Conservation (phyloP, 2,888 invertebrate species). For the Drosophila demipolita region DNA sequence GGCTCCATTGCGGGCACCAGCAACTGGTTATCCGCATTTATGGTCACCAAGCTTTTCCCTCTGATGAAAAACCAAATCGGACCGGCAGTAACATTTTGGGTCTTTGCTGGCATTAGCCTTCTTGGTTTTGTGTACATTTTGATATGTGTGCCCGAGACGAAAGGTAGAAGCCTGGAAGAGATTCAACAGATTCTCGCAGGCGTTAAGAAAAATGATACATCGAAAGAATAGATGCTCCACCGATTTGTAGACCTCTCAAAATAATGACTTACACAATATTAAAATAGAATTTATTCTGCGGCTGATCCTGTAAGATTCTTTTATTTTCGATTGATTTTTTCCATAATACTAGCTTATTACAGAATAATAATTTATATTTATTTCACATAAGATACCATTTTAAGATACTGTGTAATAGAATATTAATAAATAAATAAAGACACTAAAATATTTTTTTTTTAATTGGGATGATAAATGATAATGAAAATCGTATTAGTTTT, state of each 20-base stretch:
- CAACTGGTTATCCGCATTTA: constrained; percentile 92
- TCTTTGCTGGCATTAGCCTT: constrained; percentile 89
- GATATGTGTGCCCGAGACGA: constrained; percentile 87
- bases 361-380: background rate
- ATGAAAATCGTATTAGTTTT: background rate
- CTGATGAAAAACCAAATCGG: constrained; percentile 87
- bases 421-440: background rate
- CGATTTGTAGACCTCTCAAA: background rate
- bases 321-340: background rate
- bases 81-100: constrained; percentile 89
- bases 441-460: no score
- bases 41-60: constrained; percentile 90
- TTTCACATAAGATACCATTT: background rate
- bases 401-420: background rate
- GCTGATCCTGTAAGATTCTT: background rate
- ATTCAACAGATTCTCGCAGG: constrained; percentile 70
- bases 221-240: background rate
- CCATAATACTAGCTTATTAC: background rate
- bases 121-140: constrained; percentile 88
- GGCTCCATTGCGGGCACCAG: constrained; percentile 91
- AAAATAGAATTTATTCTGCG: background rate
- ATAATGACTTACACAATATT: background rate
- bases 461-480: background rate
- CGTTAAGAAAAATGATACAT: constrained; percentile 21
- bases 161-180: constrained; percentile 78